phyloP scores from a whole-genome alignment of 35 echinoderm and acorn worm genomes.

The Strongylocentrotus purpuratus region DNA sequence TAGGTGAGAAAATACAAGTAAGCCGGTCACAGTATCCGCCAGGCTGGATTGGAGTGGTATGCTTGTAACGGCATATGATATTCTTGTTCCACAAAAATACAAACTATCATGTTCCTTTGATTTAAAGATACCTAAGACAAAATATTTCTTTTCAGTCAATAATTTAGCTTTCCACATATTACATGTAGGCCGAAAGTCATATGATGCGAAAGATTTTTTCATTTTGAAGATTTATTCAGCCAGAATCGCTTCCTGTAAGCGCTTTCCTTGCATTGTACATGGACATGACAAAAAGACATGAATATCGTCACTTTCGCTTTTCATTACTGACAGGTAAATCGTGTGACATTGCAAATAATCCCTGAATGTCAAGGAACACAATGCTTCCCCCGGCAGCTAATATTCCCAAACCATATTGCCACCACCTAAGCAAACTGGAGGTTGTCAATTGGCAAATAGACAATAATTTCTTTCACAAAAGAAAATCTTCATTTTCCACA shows the following conservation, averaged over 20 bases:
- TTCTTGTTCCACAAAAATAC: background rate
- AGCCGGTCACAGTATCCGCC: background rate
- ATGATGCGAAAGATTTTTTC: too few relatives aligned
- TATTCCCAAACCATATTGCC: background rate
- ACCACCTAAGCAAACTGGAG: background rate
- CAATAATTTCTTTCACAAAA: constrained; percentile 19
- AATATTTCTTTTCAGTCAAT: background rate
- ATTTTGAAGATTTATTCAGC: background rate
- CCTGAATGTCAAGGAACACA: background rate
- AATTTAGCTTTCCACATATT: background rate
- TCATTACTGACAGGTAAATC: background rate
- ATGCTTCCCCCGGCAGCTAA: background rate
- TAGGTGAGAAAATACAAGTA: background rate
- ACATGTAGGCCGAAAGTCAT: background rate
- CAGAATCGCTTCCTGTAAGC: background rate
- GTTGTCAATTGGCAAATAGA: constrained; percentile 9
- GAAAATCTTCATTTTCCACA: background rate
- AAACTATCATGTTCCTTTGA: background rate
- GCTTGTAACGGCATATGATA: background rate
- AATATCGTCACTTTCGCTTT: constrained; percentile 1
- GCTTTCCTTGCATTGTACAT: background rate
- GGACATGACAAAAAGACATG: background rate
- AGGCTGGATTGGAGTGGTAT: background rate
- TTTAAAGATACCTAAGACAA: background rate
- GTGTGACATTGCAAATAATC: background rate